phyloP scores from a whole-genome alignment of 23 tunicate genomes.

The Phallusia fumigata region DNA sequence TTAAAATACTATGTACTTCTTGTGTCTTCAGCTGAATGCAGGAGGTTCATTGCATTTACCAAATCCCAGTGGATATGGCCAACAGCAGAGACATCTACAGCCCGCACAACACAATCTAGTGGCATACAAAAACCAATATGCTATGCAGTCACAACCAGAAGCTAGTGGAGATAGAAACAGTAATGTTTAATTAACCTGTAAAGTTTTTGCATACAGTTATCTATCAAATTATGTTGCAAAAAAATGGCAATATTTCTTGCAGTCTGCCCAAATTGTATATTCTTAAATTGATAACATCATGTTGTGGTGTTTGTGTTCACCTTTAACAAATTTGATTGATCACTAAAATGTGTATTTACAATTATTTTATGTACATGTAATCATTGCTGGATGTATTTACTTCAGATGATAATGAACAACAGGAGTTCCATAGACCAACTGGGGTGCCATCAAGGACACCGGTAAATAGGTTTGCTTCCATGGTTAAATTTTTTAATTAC shows the following conservation, averaged over 20 bases:
- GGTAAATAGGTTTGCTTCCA: not conserved
- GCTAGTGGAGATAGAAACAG: not conserved
- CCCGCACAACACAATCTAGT: slow-evolving; percentile 10
- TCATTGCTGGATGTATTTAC: not conserved
- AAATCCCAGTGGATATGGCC: slow-evolving; percentile 80
- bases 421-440: not conserved
- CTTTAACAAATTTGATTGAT: no score
- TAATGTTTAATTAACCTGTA: no score
- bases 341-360: not conserved
- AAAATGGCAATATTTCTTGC: no score
- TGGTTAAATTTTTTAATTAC: not conserved
- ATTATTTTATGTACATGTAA: not conserved
- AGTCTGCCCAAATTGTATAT: no score
- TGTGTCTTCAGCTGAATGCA: not conserved
- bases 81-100: slow-evolving; percentile 33
- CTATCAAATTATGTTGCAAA: no score
- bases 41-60: slow-evolving; percentile 68
- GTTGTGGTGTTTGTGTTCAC: no score
- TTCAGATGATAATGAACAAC: not conserved
- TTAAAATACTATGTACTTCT: no score
- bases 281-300: no score
- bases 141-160: slow-evolving; percentile 6
- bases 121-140: not conserved
- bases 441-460: not conserved
- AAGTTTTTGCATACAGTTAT: no score